Conservation (phyloP, 2,113 vertebrate genomes). For the Athene noctua region DNA sequence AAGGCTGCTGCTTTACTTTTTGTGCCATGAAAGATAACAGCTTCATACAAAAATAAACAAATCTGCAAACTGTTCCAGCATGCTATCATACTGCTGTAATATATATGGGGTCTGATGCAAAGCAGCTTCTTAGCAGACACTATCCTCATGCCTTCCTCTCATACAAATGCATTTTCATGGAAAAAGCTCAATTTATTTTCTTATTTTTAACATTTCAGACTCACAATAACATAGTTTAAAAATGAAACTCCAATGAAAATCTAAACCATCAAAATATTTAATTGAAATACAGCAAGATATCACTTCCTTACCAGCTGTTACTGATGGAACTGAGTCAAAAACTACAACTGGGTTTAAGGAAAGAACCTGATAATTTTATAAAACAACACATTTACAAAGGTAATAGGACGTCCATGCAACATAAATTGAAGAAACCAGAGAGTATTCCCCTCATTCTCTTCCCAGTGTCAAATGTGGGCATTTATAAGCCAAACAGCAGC, state of each 20-base stretch:
- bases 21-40: background rate
- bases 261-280: constrained; percentile 13
- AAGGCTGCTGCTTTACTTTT: background rate
- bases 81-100: background rate
- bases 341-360: background rate
- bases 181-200: background rate
- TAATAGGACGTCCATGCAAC: background rate
- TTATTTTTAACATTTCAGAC: background rate
- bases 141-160: background rate
- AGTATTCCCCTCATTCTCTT: background rate
- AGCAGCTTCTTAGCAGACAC: background rate
- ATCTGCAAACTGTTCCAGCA: background rate
- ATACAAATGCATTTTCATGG: background rate
- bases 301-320: background rate
- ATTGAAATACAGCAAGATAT: constrained; percentile 3
- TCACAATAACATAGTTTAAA: background rate
- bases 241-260: background rate
- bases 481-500: background rate
- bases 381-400: background rate
- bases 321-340: background rate
- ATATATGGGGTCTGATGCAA: background rate
- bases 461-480: background rate
- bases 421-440: background rate
- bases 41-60: background rate
- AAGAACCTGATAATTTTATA: background rate